A percentile compares a stretch with the other conserved stretches of the same genome.
These are phyloP conservation scores for Pangasius larnaudii DNA, from an alignment of 2,797 vertebrate species.

Conservation along the genomic window DNA sequence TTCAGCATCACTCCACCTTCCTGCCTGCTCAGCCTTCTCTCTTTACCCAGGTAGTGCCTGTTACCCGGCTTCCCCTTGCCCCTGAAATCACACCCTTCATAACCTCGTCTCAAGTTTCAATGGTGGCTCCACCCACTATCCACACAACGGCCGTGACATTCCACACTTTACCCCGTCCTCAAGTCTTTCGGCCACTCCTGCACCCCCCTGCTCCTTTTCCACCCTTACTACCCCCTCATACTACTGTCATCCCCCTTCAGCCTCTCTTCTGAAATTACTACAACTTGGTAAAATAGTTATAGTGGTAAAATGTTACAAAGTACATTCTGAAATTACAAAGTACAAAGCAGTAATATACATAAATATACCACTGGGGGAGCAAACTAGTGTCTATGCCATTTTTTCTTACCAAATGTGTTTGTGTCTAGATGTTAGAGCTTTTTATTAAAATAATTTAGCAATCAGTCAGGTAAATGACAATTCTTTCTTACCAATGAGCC, in stretches of 20 bases:
- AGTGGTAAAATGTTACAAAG: neutral
- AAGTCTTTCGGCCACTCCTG: constrained; percentile 76
- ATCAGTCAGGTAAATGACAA: constrained; percentile 13
- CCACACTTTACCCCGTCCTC: constrained; percentile 72
- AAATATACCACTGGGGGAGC: neutral
- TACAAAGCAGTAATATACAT: constrained; percentile 7
- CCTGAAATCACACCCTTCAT: constrained; percentile 73
- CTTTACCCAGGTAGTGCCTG: constrained; percentile 75
- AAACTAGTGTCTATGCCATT: constrained; percentile 18
- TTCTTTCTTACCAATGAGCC: constrained; percentile 8
- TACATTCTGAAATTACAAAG: neutral
- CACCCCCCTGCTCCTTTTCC: constrained; percentile 72
- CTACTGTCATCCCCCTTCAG: constrained; percentile 80
- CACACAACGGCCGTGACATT: constrained; percentile 76
- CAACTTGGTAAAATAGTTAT: neutral
- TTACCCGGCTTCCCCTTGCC: constrained; percentile 75
- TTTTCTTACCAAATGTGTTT: constrained; percentile 3
- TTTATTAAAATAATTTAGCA: constrained; percentile 3
- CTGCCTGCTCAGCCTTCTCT: constrained; percentile 81
- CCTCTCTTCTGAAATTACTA: constrained; percentile 74
- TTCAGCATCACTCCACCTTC: constrained; percentile 79
- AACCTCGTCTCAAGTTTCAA: constrained; percentile 71
- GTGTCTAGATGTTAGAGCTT: constrained; percentile 20
- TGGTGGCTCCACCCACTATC: constrained; percentile 75
- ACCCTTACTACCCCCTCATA: constrained; percentile 71